These are phyloP conservation scores for Acrocyrtus sp. DNA, from an alignment of 2,888 invertebrate genomes.

Conservation along the genomic window DNA sequence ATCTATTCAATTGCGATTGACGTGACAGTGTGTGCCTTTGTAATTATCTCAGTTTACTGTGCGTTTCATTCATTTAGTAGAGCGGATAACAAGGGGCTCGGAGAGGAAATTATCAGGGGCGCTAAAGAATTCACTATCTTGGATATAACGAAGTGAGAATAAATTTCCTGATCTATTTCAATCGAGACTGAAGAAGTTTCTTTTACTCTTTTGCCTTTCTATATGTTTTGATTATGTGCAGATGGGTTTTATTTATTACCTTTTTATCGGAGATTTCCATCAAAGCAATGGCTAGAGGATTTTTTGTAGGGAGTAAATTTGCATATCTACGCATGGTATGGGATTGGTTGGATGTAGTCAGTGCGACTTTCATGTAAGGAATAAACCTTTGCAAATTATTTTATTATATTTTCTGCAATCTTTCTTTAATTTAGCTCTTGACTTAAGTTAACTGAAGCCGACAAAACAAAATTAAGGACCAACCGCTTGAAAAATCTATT, in stretches of 20 bases:
- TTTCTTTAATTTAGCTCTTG: too few species aligned
- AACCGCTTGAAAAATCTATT: too few species aligned
- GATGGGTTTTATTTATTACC: constrained; percentile 23
- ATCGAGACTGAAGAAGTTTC: too few species aligned
- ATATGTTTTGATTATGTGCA: constrained; percentile 7
- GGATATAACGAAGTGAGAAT: neutral
- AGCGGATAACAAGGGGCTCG: neutral
- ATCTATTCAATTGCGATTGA: constrained; percentile 36
- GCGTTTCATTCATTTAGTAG: too few species aligned
- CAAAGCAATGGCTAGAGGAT: constrained; percentile 37
- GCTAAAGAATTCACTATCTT: neutral
- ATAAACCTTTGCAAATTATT: too few species aligned
- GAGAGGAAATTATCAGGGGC: neutral
- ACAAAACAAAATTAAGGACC: too few species aligned
- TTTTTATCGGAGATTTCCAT: constrained; percentile 33
- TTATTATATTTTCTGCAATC: too few species aligned
- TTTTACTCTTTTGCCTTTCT: too few species aligned
- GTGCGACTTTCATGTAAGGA: constrained; percentile 31
- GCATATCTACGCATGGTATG: constrained; percentile 35
- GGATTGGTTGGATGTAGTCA: constrained; percentile 41
- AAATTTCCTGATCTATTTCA: too few species aligned
- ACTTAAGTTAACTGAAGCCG: too few species aligned
- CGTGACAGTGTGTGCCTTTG: constrained; percentile 43
- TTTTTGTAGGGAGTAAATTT: constrained; percentile 12
- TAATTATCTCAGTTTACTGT: constrained; percentile 31